phyloP scores from a whole-genome alignment of 2,113 vertebrate species.

The Solea senegalensis region DNA sequence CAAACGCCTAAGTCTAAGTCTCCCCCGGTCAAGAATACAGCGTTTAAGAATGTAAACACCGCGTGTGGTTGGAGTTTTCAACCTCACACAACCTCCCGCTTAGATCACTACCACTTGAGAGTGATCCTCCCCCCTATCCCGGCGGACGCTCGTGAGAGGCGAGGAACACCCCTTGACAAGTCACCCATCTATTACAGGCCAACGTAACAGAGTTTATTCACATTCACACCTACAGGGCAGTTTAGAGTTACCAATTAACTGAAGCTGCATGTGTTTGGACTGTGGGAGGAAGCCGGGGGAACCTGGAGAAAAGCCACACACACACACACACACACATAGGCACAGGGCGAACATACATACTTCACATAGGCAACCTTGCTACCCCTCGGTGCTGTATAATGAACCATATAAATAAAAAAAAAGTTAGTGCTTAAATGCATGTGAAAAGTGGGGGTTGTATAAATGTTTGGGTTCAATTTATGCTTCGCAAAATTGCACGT shows the following conservation, averaged over 20 bases:
- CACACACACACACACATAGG: neutral
- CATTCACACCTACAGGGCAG: neutral
- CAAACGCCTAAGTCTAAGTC: constrained; percentile 12
- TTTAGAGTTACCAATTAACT: neutral
- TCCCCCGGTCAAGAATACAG: constrained; percentile 9
- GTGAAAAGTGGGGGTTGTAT: neutral
- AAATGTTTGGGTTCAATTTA: neutral
- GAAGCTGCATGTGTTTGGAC: neutral
- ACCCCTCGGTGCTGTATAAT: neutral
- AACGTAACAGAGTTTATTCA: neutral
- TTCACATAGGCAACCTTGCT: neutral
- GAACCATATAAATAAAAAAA: neutral
- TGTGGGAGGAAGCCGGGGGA: neutral
- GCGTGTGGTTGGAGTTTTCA: constrained; percentile 7
- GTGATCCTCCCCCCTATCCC: neutral
- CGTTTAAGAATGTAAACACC: constrained; percentile 21
- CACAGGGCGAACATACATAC: neutral
- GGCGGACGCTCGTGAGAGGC: neutral
- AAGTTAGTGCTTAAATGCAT: neutral
- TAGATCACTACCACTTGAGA: neutral
- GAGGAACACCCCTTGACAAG: neutral
- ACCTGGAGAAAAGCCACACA: neutral
- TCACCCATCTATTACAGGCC: neutral
- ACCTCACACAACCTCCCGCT: neutral
- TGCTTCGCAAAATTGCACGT: neutral